A percentile compares a stretch with the other conserved stretches of the same genome.
Conservation (phyloP, 1,140 invertebrate species). For the Bombus superbus region DNA sequence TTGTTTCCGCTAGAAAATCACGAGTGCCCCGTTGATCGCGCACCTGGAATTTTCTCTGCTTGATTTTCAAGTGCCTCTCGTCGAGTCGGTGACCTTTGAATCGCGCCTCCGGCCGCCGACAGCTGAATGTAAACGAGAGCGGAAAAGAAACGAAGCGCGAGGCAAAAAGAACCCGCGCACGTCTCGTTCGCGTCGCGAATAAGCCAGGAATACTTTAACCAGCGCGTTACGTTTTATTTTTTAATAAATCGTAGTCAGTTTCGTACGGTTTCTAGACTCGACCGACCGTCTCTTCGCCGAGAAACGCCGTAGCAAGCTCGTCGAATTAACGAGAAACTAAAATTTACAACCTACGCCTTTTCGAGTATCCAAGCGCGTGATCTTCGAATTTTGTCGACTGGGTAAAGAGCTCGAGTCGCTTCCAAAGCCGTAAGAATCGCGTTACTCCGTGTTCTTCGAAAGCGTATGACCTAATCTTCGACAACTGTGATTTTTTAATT, state of each 20-base stretch:
- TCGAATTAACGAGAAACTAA: no score
- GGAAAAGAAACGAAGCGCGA: conserved; percentile 16
- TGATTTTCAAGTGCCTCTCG: conserved; percentile 30
- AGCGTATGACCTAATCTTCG: no score
- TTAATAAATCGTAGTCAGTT: neutral
- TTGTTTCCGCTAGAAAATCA: conserved; percentile 23
- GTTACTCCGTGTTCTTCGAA: no score
- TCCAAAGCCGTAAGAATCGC: no score
- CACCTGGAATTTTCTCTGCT: conserved; percentile 23
- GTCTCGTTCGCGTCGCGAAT: neutral
- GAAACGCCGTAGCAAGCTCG: no score
- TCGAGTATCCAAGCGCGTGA: no score
- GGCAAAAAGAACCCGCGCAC: neutral
- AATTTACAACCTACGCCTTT: no score
- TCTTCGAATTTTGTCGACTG: no score
- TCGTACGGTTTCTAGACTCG: neutral
- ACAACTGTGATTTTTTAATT: no score
- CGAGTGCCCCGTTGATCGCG: conserved; percentile 10
- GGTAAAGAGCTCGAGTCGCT: no score
- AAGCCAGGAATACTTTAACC: neutral
- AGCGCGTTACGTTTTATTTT: neutral
- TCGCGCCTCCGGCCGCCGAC: conserved; percentile 13
- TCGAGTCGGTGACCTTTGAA: conserved; percentile 43
- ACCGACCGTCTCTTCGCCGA: no score
- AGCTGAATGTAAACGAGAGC: conserved; percentile 25